Conservation (phyloP, 2,113 vertebrate species). For the Psittacula cyanocephala region DNA sequence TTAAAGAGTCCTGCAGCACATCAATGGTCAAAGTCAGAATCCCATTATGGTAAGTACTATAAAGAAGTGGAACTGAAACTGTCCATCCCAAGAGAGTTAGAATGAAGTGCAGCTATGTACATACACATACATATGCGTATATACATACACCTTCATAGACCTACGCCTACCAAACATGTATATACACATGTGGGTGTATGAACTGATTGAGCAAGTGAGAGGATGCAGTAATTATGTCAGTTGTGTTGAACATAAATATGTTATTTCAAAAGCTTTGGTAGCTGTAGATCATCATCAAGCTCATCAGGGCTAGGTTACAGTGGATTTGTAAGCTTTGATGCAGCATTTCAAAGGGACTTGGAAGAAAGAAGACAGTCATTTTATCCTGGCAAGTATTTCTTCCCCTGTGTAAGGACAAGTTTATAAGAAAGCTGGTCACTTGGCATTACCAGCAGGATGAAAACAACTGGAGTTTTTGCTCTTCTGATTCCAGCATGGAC, state of each 20-base stretch:
- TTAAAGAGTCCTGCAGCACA: not conserved
- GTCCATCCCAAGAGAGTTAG: not conserved
- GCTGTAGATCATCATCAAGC: not conserved
- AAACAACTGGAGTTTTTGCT: not conserved
- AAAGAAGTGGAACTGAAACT: not conserved
- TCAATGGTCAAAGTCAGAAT: not conserved
- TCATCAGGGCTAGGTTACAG: not conserved
- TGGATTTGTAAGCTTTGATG: not conserved
- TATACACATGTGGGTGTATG: not conserved
- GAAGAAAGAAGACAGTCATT: not conserved
- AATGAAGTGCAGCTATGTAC: not conserved
- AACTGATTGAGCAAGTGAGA: not conserved
- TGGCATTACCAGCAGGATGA: not conserved
- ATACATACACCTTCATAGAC: not conserved
- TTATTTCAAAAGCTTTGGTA: not conserved
- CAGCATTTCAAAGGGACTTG: not conserved
- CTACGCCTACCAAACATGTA: not conserved
- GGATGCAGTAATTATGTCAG: not conserved
- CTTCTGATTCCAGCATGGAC: not conserved
- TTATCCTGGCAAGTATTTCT: not conserved
- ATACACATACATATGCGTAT: not conserved
- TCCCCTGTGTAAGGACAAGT: not conserved
- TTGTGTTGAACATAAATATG: not conserved
- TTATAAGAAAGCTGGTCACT: not conserved
- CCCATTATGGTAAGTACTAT: not conserved